Conservation (phyloP, 2,113 vertebrate genomes). For the Pholis gunnellus region DNA sequence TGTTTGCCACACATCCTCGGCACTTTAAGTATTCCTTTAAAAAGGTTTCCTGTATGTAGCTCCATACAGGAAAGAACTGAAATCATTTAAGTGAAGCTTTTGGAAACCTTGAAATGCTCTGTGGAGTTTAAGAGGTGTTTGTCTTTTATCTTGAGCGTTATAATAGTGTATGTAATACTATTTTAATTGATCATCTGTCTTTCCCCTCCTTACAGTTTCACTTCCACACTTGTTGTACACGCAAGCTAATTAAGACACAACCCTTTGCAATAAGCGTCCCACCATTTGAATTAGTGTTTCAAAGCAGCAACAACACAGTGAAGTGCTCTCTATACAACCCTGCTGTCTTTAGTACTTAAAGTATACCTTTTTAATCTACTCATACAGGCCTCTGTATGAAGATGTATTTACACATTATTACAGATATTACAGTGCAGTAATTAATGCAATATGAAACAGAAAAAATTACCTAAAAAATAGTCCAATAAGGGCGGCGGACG, state of each 20-base stretch:
- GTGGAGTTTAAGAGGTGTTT: background rate
- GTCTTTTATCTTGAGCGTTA: background rate
- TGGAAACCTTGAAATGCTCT: background rate
- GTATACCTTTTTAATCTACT: background rate
- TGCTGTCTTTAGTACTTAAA: background rate
- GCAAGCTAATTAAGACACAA: no score
- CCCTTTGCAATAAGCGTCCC: background rate
- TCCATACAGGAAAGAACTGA: no score
- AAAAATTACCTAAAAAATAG: background rate
- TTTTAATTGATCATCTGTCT: background rate
- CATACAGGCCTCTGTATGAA: background rate
- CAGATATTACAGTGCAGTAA: no score
- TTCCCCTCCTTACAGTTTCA: background rate
- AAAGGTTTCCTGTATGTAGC: background rate
- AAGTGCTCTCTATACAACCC: background rate
- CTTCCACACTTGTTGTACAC: no score
- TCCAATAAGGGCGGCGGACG: no score
- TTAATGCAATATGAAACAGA: no score
- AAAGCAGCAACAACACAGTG: background rate
- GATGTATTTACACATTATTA: no score
- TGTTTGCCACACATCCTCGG: background rate
- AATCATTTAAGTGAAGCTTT: background rate
- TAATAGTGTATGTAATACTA: background rate
- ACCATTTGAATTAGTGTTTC: background rate
- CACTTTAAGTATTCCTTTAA: conserved; percentile 3